Percentiles rank a stretch among this genome's conserved stretches.
These are phyloP conservation scores for Drosophila biarmipes DNA, from an alignment of 1,140 invertebrate genomes.

Conservation along the genomic window DNA sequence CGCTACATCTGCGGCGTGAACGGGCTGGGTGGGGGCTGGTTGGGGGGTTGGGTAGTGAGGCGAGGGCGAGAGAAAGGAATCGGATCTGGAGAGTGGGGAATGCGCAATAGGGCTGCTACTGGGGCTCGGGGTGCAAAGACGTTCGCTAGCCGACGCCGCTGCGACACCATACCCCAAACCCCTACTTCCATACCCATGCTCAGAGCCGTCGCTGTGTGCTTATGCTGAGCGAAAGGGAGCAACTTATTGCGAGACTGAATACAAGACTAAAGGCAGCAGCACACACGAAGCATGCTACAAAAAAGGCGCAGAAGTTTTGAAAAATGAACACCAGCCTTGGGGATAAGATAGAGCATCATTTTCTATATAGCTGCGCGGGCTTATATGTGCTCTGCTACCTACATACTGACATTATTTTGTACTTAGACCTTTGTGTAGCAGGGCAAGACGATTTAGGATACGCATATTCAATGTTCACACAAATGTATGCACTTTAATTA, in stretches of 20 bases:
- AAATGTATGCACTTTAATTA: not conserved
- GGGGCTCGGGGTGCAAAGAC: not conserved
- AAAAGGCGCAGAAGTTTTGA: conserved; percentile 60
- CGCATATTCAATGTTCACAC: not conserved
- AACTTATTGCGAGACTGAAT: conserved; percentile 20
- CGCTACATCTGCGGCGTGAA: conserved; percentile 26
- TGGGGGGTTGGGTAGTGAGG: not conserved
- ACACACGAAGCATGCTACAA: conserved; percentile 39
- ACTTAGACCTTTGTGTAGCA: not conserved
- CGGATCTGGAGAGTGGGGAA: not conserved
- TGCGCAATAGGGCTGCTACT: not conserved
- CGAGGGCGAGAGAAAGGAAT: not conserved
- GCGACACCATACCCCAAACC: conserved; percentile 7
- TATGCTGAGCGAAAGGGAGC: conserved; percentile 27
- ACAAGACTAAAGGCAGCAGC: conserved; percentile 28
- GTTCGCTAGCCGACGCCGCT: conserved; percentile 4
- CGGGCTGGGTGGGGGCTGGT: not conserved
- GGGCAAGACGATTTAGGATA: not conserved
- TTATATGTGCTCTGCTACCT: not conserved
- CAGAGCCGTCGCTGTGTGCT: conserved; percentile 16
- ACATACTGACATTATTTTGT: not conserved
- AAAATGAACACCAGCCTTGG: conserved; percentile 47
- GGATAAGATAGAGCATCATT: conserved; percentile 64
- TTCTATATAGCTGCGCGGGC: conserved; percentile 17
- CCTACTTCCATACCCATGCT: too few relatives aligned